Base-by-base conservation (phyloP, 2,888 invertebrate genomes). In the Melanostoma mellinum region DNA sequence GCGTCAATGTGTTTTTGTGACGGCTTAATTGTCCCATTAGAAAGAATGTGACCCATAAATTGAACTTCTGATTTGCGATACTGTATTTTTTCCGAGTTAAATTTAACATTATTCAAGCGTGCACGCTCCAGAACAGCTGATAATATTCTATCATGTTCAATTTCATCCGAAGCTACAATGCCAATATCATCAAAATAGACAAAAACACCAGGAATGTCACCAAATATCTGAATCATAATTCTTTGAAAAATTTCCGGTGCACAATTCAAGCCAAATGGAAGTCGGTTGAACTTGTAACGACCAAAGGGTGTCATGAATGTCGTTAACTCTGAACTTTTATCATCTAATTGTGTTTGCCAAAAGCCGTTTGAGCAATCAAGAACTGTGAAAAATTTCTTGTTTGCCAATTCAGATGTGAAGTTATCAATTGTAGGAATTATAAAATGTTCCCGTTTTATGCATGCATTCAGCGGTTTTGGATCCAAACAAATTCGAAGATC, bases 171-270 rank as follows among this genome's bases (percentile, higher is more conserved):
- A 2, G 74, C 88, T 61, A 75, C 74, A 20, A 89, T 86, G 5
- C 88, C 68, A 35, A 89, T 58, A 74, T 89, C 89, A 86, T 90
- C 89, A 69, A 89, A 88, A 78, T 89, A 89, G 3, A 89, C 74
- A 8, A 87, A 65, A 3, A 89, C 87, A 5, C 88, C 87, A 10
- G 87, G 86, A 38, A 89, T 89, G 52, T 88, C 88, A 32, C 87
- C 89, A 84, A 89, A 89, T 87, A 86, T 89, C 90, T 4, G 88
- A 86, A 38, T 6, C 2, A 88, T 87, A 20, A 20, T 20, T 20
- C 20, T 20, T 20, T 20, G 20, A 20, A 20, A 20, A 20, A 20
- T 20, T 20, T 20, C 20, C 20, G 20, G 20, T 20, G 20, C 20
- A 2, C 85, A 77, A 8, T 85, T 87, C 3, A 89, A 42, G 0